phyloP scores from a whole-genome alignment of 2,888 invertebrate genomes.

The Villa cingulata region DNA sequence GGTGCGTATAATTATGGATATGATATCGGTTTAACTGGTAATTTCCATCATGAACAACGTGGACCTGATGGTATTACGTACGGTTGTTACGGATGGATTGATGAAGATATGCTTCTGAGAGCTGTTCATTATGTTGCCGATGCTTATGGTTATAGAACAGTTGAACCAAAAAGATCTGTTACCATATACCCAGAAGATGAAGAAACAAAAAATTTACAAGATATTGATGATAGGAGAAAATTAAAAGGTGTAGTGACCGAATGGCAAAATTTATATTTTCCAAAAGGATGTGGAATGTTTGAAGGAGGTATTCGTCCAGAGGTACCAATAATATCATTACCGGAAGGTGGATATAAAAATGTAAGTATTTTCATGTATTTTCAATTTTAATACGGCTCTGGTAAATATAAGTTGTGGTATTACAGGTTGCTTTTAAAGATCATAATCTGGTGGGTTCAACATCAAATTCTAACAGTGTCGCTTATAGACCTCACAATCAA shows the following conservation, averaged over 20 bases:
- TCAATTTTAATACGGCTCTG: neutral
- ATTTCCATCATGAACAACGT: constrained; percentile 65
- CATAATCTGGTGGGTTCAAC: neutral
- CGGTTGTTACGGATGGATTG: constrained; percentile 66
- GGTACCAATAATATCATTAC: constrained; percentile 17
- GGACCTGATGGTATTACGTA: constrained; percentile 66
- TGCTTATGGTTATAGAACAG: constrained; percentile 61
- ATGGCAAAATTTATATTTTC: constrained; percentile 58
- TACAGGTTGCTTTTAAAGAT: constrained; percentile 4
- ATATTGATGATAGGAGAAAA: constrained; percentile 20
- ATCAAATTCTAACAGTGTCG: neutral
- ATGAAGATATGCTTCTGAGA: constrained; percentile 49
- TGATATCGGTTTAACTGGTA: constrained; percentile 58
- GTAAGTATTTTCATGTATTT: constrained; percentile 20
- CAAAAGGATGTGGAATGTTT: constrained; percentile 52
- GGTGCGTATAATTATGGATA: constrained; percentile 66
- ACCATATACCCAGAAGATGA: constrained; percentile 40
- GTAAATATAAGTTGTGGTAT: too few relatives aligned
- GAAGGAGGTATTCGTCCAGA: constrained; percentile 33
- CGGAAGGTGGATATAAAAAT: constrained; percentile 36
- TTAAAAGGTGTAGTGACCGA: constrained; percentile 43
- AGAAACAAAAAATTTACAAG: constrained; percentile 12
- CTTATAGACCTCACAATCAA: constrained; percentile 7
- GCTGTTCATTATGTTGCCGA: constrained; percentile 67
- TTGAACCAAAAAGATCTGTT: constrained; percentile 52